Base-by-base conservation (phyloP, 2,113 vertebrate genomes). In the Pangasianodon gigas region DNA sequence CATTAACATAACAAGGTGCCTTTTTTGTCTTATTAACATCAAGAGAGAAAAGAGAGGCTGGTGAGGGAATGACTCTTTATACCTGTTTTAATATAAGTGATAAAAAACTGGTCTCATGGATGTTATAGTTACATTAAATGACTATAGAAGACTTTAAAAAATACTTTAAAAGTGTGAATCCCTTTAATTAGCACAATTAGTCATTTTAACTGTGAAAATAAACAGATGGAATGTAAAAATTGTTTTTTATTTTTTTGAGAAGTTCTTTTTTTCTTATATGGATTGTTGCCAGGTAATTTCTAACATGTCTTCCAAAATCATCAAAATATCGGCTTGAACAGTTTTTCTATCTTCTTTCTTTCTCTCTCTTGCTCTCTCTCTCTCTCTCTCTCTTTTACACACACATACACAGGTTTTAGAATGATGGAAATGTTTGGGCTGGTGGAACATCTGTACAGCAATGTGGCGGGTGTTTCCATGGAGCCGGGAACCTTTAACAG, bases 341-440 rank as follows among this genome's bases (percentile, higher is more conserved):
- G 37, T 37, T 37, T 37, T 37, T 37, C 37, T 37, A 1, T 37
- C 37, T 29, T n/a, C 13, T 51, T 26, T 80, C 46, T 80, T 46
- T 80, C 26, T 51, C 44, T 80, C 24, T 51, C 11, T 51, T 10
- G 6, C 44, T 51, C 46, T 26, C 69, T 37, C 4, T 1, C 69
- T 16, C 74, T 24, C 16, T 56, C 79, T 52, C 77, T 80, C 10
- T 52, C 6, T 80, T 56, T 0, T 0, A 41, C 41, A 46, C 8
- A 48, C 44, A 26, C 26, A 69, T 71, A 46, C 60, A 85, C 89
- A 99, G 98, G 98, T 74, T 99, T 99, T 96, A 97, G 97, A 91
- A 99, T 99, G 98, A 99, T 99, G 98, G 98, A 99, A 93, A 96
- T 97, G 95, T 99, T 99, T 90, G 97, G 98, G 18, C 96, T 99